A percentile compares a stretch with the other conserved stretches of the same genome.
Conservation (phyloP, 1,140 invertebrate species). For the Diuraphis noxia region DNA sequence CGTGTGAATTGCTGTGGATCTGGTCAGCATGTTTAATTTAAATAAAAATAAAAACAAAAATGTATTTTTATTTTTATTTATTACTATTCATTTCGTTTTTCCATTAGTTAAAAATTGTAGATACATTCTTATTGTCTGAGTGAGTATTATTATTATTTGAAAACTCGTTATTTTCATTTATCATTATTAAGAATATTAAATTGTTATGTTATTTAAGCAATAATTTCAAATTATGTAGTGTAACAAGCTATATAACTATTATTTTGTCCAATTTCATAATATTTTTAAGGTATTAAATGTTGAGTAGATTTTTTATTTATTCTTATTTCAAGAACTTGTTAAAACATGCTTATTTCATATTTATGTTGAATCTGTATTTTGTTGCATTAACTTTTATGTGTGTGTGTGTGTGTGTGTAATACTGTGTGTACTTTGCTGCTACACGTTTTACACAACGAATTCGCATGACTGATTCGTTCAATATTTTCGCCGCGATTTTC, state of each 20-base stretch:
- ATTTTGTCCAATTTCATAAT: not conserved
- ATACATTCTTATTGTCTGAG: not conserved
- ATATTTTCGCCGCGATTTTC: too few species aligned
- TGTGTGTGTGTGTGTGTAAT: too few species aligned
- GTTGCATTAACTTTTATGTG: too few species aligned
- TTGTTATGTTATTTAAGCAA: not conserved
- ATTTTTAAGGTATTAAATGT: not conserved
- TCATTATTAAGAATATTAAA: too few species aligned
- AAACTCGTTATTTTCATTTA: too few species aligned
- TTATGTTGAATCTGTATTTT: not conserved
- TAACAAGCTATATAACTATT: not conserved
- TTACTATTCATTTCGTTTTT: not conserved
- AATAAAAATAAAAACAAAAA: conserved; percentile 13
- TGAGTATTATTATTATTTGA: not conserved
- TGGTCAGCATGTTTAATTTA: conserved; percentile 41
- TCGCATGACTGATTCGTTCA: too few species aligned
- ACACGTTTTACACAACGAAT: too few species aligned
- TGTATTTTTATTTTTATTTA: not conserved
- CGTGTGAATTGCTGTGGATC: conserved; percentile 30
- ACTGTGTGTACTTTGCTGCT: too few species aligned
- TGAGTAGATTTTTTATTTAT: too few species aligned
- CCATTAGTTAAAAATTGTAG: not conserved
- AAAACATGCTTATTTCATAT: not conserved
- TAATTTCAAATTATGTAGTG: not conserved
- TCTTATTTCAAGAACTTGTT: too few species aligned